These are phyloP conservation scores for Agelas oroides DNA, from an alignment of 37 sponge, comb jelly and placozoan species.

Conservation along the genomic window DNA sequence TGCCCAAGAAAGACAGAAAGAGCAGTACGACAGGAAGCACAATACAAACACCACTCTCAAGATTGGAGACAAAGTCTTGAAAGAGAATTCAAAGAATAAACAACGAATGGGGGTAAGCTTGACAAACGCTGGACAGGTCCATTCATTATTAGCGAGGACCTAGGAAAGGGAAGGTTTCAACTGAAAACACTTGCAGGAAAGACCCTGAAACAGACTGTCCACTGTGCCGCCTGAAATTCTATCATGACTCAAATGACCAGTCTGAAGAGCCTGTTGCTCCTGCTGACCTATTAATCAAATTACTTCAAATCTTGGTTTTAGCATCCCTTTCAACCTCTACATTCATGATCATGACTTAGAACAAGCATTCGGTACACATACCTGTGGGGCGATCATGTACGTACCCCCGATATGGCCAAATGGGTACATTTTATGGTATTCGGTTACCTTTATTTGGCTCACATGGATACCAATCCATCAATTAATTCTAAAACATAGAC, in stretches of 20 bases:
- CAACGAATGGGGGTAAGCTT: not conserved
- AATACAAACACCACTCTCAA: not conserved
- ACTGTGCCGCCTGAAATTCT: not conserved
- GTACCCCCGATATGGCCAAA: no score
- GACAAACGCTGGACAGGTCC: slow-evolving; percentile 22
- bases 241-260: slow-evolving; percentile 1
- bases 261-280: no score
- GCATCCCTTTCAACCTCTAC: no score
- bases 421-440: no score
- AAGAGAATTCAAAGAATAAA: not conserved
- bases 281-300: no score
- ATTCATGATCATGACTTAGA: no score
- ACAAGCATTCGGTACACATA: no score
- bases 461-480: no score
- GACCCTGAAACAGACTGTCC: slow-evolving; percentile 7
- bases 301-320: no score
- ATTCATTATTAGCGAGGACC: slow-evolving; percentile 1
- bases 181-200: not conserved
- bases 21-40: slow-evolving; percentile 2
- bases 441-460: no score
- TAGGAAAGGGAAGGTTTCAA: slow-evolving; percentile 11
- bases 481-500: no score
- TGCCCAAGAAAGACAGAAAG: slow-evolving; percentile 22
- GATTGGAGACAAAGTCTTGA: slow-evolving; percentile 11
- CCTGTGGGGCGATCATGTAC: no score